Percentiles rank a stretch among this genome's conserved stretches.
Conservation (phyloP, 1,140 invertebrate genomes). For the Ladona fulva region DNA sequence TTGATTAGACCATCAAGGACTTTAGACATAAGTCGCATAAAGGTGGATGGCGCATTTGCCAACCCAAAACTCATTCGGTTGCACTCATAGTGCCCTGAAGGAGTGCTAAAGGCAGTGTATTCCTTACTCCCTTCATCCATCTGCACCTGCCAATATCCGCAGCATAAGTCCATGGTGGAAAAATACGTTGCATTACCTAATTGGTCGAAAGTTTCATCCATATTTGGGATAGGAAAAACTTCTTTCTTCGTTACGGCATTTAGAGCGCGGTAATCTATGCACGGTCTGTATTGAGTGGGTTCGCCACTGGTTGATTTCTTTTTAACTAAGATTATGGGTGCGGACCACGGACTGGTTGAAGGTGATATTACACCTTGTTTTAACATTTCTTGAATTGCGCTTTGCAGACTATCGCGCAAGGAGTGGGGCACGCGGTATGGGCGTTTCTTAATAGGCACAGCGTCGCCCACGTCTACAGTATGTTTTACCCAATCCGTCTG, state of each 20-base stretch:
- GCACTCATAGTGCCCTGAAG: slow-evolving; percentile 25
- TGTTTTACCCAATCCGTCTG: not conserved
- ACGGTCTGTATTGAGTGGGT: not conserved
- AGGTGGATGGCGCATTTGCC: slow-evolving; percentile 23
- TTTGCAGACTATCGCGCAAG: not conserved
- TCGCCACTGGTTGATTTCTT: not conserved
- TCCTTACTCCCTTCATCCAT: slow-evolving; percentile 22
- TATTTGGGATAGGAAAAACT: slow-evolving; percentile 33
- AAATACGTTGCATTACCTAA: slow-evolving; percentile 32
- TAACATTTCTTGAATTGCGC: not conserved
- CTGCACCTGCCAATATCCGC: slow-evolving; percentile 21
- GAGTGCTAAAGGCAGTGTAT: slow-evolving; percentile 30
- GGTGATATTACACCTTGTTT: not conserved
- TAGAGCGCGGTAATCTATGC: not conserved
- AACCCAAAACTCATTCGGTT: slow-evolving; percentile 28
- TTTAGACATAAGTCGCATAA: slow-evolving; percentile 22
- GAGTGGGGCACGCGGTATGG: not conserved
- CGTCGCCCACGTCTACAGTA: not conserved
- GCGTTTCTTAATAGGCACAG: not conserved
- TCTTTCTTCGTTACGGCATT: not conserved
- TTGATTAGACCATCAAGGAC: slow-evolving; percentile 5
- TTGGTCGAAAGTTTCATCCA: slow-evolving; percentile 38
- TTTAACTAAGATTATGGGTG: not conserved
- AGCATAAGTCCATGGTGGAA: slow-evolving; percentile 28
- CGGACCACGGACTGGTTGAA: not conserved